Conservation (phyloP, 2,888 invertebrate genomes). For the Thecophora atra region DNA sequence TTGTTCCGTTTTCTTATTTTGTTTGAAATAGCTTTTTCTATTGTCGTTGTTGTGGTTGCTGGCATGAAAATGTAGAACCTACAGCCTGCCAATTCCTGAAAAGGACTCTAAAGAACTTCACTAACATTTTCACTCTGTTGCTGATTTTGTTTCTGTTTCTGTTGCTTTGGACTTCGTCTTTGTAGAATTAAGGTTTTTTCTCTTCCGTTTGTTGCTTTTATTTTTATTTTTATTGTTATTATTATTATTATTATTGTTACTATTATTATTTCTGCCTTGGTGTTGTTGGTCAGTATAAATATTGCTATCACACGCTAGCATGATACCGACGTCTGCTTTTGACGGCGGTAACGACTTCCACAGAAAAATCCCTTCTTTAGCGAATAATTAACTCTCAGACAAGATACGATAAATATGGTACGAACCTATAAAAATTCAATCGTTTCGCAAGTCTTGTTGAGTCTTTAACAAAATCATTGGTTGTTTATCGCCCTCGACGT, state of each 20-base stretch:
- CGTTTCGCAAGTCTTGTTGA: background rate
- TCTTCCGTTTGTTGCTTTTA: too few species aligned
- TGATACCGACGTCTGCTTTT: too few species aligned
- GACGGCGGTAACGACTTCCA: too few species aligned
- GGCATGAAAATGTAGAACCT: slow-evolving; percentile 37
- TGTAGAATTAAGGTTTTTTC: too few species aligned
- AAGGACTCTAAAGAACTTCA: slow-evolving; percentile 43
- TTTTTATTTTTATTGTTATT: slow-evolving; percentile 1
- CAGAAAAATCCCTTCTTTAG: too few species aligned
- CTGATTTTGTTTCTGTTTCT: too few species aligned
- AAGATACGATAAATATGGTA: too few species aligned
- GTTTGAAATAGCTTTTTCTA: background rate
- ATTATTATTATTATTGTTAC: background rate
- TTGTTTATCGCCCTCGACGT: too few species aligned
- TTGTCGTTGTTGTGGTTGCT: slow-evolving; percentile 16
- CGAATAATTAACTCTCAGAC: too few species aligned
- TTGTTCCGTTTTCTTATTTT: background rate
- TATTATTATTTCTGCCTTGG: too few species aligned
- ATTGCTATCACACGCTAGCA: slow-evolving; percentile 29
- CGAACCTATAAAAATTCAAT: too few species aligned
- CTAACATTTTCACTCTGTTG: slow-evolving; percentile 34
- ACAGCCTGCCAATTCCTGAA: slow-evolving; percentile 41
- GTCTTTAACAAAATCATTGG: background rate
- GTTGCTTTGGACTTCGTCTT: too few species aligned
- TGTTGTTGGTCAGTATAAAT: slow-evolving; percentile 25